A percentile compares a stretch with the other conserved stretches of the same genome.
These are phyloP conservation scores for Brachypteracias leptosomus DNA, from an alignment of 2,113 vertebrate species.

Conservation along the genomic window DNA sequence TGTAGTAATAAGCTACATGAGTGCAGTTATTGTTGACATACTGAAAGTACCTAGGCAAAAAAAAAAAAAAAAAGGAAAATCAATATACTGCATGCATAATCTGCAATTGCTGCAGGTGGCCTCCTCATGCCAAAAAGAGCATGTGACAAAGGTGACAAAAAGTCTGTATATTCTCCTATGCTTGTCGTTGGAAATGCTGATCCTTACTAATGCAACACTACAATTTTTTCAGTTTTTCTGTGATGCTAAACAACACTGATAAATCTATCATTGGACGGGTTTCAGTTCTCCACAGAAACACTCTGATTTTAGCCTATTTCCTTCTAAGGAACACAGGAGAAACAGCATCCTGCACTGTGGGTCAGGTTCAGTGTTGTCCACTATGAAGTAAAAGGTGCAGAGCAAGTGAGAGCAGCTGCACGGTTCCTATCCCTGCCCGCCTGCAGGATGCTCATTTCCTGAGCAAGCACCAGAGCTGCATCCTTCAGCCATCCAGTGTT, in stretches of 20 bases:
- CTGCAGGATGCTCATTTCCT: rapidly evolving
- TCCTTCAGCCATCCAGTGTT: not conserved
- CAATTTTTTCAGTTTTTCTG: not conserved
- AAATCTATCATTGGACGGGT: not conserved
- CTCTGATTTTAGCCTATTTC: not conserved
- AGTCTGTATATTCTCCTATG: rapidly evolving
- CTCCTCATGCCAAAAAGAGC: not conserved
- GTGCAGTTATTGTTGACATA: not conserved
- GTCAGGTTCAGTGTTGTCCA: not conserved
- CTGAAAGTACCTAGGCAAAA: not conserved
- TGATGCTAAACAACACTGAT: not conserved
- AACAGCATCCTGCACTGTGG: rapidly evolving
- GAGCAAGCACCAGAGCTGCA: not conserved
- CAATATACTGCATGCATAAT: not conserved
- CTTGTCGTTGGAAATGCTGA: not conserved
- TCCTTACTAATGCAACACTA: not conserved
- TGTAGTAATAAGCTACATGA: not conserved
- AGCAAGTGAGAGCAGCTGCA: not conserved
- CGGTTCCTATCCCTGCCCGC: rapidly evolving
- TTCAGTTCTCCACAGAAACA: not conserved
- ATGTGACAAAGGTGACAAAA: not conserved
- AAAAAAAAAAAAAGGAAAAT: not conserved
- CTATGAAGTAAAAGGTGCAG: rapidly evolving
- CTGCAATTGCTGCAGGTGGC: not conserved
- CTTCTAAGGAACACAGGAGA: not conserved